These are phyloP conservation scores for Cheilinus undulatus DNA, from an alignment of 2,113 vertebrate species.

Conservation along the genomic window DNA sequence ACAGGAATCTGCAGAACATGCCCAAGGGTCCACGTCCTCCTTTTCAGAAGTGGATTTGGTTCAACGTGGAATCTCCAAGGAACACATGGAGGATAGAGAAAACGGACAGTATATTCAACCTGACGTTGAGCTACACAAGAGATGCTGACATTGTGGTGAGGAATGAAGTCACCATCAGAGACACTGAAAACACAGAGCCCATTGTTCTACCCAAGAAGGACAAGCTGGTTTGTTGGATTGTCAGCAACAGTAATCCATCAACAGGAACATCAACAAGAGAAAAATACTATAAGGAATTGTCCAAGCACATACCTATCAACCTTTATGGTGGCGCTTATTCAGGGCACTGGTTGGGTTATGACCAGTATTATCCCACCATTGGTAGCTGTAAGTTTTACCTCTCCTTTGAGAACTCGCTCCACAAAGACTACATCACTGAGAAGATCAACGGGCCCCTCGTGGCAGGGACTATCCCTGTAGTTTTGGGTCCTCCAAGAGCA, in stretches of 20 bases:
- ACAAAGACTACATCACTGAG: constrained; percentile 91
- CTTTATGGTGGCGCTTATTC: constrained; percentile 83
- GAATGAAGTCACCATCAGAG: no score
- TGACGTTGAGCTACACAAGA: constrained; percentile 88
- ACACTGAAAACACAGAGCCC: no score
- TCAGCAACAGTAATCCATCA: no score
- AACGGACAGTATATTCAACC: constrained; percentile 88
- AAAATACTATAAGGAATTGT: no score
- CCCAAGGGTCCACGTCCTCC: constrained; percentile 84
- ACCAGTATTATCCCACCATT: constrained; percentile 87
- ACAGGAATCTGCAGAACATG: constrained; percentile 83
- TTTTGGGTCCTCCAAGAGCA: constrained; percentile 89
- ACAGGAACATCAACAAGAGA: no score
- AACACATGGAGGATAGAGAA: constrained; percentile 84
- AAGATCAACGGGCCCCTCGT: constrained; percentile 89
- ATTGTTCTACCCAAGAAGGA: no score
- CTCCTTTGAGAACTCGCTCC: no score
- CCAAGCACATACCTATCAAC: constrained; percentile 86
- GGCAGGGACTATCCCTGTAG: constrained; percentile 88
- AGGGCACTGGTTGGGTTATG: constrained; percentile 81
- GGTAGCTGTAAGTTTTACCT: no score
- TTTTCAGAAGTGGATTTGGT: constrained; percentile 93
- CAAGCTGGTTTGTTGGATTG: no score
- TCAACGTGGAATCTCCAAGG: constrained; percentile 88
- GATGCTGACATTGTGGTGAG: constrained; percentile 89